Evolutionary conservation across 2,888 invertebrate species (phyloP), one percentile per base, ranked within the genome.

Genomic region (Agapostemon virescens): DNA sequence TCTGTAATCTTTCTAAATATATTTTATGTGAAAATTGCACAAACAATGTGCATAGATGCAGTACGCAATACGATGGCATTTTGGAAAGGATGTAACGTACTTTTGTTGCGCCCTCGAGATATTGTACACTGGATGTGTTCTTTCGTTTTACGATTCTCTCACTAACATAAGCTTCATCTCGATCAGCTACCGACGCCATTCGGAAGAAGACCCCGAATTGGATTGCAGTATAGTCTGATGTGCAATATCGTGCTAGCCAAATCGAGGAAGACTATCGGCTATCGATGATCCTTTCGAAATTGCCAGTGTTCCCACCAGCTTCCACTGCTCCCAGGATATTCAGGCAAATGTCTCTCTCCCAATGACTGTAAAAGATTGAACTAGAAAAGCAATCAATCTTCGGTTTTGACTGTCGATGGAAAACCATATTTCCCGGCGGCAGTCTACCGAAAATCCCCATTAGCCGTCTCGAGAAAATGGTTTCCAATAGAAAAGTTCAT

Each of bases 371-470:
- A 23, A 23, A 58, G 42, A 45, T 71, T 36, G 33, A 71, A 45
- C 33, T 71, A 71, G 61, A 61, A n/a, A 42, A 45, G 42, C 70
- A 61, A 70, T 70, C 70, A 70, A 42, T 61, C 70, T 61, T 70
- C 42, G n/a, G 58, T 61, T 42, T 38, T 30, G 42, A 40, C 71
- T 23, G 4, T 63, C 45, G 17, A 63, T 33, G 23, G 33, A 4
- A 33, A 58, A 71, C 33, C 61, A 42, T 63, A 63, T 71, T 23
- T 33, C 15, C 17, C 33, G 11, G 33, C 11, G 17, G 40, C 70
- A 33, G 3, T n/a, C 38, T 33, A 45, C 20, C 33, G 9, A 63
- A 45, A 45, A 63, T 15, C 23, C 20, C 61, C 63, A 33, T 71
- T 42, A 45, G 23, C 17, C n/a, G 11, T 6, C 33, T 36, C 45